Evolutionary conservation across 1,140 invertebrate genomes (phyloP).

Genomic region (Campoletis sonorensis): DNA sequence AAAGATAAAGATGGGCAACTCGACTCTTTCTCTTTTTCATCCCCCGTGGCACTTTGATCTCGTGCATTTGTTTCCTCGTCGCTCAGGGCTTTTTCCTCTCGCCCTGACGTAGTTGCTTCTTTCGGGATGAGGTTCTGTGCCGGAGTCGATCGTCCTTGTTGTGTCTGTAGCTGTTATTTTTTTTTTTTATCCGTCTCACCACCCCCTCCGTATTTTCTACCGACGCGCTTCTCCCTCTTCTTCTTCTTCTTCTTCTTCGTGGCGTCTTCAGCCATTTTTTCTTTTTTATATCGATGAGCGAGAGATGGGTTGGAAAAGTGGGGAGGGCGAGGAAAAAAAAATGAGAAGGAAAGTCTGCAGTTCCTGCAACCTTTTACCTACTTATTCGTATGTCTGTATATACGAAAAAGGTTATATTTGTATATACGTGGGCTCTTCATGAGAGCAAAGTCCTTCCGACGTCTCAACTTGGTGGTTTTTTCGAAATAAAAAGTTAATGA

Average conservation of each 20-base stretch:
- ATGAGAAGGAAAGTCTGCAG: conserved; percentile 49
- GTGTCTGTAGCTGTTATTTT: conserved; percentile 46
- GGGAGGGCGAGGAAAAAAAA: background rate
- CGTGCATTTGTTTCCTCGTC: conserved; percentile 45
- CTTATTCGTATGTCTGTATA: background rate
- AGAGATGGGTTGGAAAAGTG: conserved; percentile 18
- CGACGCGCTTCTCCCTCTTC: conserved; percentile 1
- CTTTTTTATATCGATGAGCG: conserved; percentile 45
- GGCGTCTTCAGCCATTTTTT: conserved; percentile 19
- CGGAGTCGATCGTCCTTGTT: conserved; percentile 35
- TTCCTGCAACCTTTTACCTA: conserved; percentile 52
- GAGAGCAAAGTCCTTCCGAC: conserved; percentile 52
- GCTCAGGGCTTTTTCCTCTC: background rate
- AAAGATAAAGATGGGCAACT: conserved; percentile 44
- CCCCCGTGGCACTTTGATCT: conserved; percentile 44
- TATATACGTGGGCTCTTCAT: conserved; percentile 41
- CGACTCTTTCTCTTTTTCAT: conserved; percentile 3
- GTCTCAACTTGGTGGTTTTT: conserved; percentile 63
- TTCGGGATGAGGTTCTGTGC: background rate
- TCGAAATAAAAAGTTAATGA: conserved; percentile 76
- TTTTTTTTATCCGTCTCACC: conserved; percentile 24
- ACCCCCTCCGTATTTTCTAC: conserved; percentile 19
- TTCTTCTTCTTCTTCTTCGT: conserved; percentile 4
- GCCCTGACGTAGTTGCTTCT: background rate
- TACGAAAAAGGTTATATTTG: too few relatives aligned